Base-by-base conservation (phyloP, 2,797 vertebrate species). In the Epinephelus malabaricus region DNA sequence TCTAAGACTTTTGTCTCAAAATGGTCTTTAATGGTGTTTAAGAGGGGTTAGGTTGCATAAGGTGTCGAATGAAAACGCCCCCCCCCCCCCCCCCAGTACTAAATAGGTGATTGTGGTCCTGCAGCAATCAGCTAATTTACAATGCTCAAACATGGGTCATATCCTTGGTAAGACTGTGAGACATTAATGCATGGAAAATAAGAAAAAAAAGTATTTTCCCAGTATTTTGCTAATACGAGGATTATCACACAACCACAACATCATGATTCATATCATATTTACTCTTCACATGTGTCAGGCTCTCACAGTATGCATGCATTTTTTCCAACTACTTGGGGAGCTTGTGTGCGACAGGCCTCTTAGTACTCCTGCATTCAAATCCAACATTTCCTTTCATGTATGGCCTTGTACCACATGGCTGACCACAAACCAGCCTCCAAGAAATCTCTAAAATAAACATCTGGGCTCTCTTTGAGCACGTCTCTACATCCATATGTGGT, bases 391-490 rank as follows among this genome's bases (percentile, higher is more conserved):
- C 92, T 94, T 95, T 95, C 88, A 95, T 94, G 88, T 91, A 78
- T 80, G 88, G 91, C 76, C 81, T 88, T 76, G 79, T 81, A 79
- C 90, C 92, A 92, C 92, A 93, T 91, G 92, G 85, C 85, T 87
- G 85, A 93, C 95, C 94, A 92, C 94, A 94, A 88, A 88, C 77
- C 93, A 87, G 85, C 89, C 89, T 91, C 83, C 72, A 81, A 92
- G 87, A 95, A 91, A 90, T 91, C 89, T 88, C 87, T 82, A 90
- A 94, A 95, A 94, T 94, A 95, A 95, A 95, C 94, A 94, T 93
- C 86, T 83, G 87, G n/a, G 10, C 81, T 90, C 76, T 61, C 82
- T 94, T 92, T 90, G 78, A 92, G 92, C 80, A 54, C 25, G 65
- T 78, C 84, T 92, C 71, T 62, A 61, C 66, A 59, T 88, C 91